phyloP scores from a whole-genome alignment of 2,797 vertebrate species.

The Arctocebus calabarensis region DNA sequence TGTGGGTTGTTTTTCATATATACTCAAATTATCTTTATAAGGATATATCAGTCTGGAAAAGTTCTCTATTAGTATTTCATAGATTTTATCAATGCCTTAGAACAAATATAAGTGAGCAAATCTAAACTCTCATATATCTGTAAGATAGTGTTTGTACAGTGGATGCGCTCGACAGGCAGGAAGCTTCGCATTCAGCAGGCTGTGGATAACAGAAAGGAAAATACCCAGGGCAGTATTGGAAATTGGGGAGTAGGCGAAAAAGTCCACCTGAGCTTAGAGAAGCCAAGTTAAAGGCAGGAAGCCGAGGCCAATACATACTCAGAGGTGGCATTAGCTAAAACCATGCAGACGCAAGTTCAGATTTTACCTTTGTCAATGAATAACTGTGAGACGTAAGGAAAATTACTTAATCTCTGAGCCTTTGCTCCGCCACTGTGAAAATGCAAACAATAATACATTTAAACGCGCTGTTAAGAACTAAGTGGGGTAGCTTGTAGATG shows the following conservation, averaged over 20 bases:
- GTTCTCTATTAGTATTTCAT: background rate
- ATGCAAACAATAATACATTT: background rate
- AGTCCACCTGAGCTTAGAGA: background rate
- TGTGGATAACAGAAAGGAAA: background rate
- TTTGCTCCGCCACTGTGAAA: background rate
- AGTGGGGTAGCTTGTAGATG: background rate
- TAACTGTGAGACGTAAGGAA: background rate
- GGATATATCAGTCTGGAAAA: background rate
- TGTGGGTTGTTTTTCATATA: background rate
- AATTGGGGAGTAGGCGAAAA: background rate
- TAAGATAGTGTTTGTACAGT: background rate
- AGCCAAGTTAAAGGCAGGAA: background rate
- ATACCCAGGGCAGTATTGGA: background rate
- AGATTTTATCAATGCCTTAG: background rate
- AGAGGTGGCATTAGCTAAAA: background rate
- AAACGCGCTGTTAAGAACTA: background rate
- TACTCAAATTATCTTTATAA: background rate
- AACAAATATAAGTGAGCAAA: conserved; percentile 2
- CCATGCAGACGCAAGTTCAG: background rate
- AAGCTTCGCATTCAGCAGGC: background rate
- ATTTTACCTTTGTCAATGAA: background rate
- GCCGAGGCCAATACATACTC: background rate
- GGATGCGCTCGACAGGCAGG: background rate
- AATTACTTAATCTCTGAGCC: background rate
- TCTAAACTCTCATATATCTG: background rate